Conservation (phyloP, 2,888 invertebrate genomes). For the Exephanes ischioxanthus region DNA sequence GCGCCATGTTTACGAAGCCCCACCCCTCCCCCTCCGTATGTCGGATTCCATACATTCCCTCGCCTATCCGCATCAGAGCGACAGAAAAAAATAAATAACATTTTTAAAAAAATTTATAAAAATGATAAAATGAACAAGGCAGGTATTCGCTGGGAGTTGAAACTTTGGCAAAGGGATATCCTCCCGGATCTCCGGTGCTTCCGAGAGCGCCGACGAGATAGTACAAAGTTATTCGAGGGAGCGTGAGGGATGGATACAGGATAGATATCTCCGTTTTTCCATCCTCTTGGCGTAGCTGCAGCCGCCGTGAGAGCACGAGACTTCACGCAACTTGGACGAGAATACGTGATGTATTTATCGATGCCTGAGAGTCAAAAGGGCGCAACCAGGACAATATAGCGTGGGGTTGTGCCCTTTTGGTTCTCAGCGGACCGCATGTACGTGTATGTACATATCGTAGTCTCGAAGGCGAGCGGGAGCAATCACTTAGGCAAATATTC, state of each 20-base stretch:
- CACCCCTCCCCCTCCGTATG: no score
- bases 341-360: constrained; percentile 20
- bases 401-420: neutral
- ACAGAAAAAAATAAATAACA: neutral
- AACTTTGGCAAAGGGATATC: constrained; percentile 67
- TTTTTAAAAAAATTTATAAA: neutral
- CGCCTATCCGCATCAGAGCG: neutral
- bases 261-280: constrained; percentile 54
- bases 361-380: constrained; percentile 14
- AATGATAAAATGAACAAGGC: constrained; percentile 18
- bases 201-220: constrained; percentile 21
- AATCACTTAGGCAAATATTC: constrained; percentile 84
- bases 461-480: constrained; percentile 71
- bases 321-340: constrained; percentile 35
- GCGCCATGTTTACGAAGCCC: neutral
- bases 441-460: constrained; percentile 53
- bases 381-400: neutral
- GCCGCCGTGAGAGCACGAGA: neutral
- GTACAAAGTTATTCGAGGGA: constrained; percentile 72
- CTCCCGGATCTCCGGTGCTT: constrained; percentile 52
- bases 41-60: neutral
- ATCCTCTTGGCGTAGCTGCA: constrained; percentile 1
- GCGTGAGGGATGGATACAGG: constrained; percentile 63
- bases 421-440: constrained; percentile 34
- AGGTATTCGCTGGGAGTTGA: constrained; percentile 63